phyloP scores from a whole-genome alignment of 2,113 vertebrate genomes.

The Microtus pennsylvanicus region DNA sequence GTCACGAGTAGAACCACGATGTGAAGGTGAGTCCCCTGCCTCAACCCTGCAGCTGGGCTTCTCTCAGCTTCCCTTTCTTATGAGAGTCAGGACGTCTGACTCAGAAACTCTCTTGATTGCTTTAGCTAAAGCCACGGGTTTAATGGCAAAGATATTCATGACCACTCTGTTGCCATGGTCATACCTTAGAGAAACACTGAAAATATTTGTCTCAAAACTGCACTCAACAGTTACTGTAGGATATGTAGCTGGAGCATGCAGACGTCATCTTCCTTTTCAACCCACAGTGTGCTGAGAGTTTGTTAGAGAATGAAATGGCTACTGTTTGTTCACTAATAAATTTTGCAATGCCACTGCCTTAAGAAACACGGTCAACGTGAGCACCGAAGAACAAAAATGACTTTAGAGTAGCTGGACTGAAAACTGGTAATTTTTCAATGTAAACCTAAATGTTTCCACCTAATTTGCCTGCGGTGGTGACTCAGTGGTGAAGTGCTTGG shows the following conservation, averaged over 20 bases:
- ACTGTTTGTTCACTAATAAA: not conserved
- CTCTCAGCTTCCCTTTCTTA: not conserved
- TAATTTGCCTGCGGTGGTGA: too few relatives aligned
- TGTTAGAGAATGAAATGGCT: not conserved
- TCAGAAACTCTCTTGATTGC: not conserved
- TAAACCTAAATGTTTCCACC: not conserved
- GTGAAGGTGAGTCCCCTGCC: not conserved
- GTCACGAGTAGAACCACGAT: not conserved
- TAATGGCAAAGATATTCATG: not conserved
- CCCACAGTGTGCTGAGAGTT: not conserved
- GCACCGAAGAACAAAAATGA: not conserved
- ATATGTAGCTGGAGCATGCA: not conserved
- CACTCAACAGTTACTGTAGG: not conserved
- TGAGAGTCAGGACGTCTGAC: not conserved
- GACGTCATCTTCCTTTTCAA: not conserved
- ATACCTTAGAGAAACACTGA: not conserved
- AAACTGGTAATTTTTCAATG: constrained; percentile 33
- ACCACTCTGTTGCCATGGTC: not conserved
- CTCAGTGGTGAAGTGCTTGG: not conserved
- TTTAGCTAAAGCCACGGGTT: not conserved
- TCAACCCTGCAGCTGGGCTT: not conserved
- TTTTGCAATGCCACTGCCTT: not conserved
- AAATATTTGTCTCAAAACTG: constrained; percentile 18
- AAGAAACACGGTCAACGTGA: not conserved
- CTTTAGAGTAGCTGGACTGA: not conserved